phyloP scores from a whole-genome alignment of 2,888 invertebrate species.

The Crepidodera aurea region DNA sequence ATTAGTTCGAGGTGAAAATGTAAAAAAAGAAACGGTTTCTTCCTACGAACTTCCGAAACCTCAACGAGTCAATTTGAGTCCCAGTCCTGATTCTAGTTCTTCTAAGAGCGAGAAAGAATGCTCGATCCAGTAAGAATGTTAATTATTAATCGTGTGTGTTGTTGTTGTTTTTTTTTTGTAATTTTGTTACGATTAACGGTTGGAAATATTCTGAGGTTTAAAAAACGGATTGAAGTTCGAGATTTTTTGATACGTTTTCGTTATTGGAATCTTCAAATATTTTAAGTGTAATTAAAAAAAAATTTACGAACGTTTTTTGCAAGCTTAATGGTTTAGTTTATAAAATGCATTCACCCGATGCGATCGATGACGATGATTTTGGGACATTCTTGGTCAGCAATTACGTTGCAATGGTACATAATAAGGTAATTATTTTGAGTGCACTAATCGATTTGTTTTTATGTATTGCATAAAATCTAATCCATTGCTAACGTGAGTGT shows the following conservation, averaged over 20 bases:
- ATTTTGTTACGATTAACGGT: constrained; percentile 44
- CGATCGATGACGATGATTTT: constrained; percentile 42
- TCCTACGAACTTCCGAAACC: constrained; percentile 45
- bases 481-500: constrained; percentile 64
- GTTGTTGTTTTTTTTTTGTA: constrained; percentile 54
- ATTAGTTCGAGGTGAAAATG: constrained; percentile 28
- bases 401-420: constrained; percentile 61
- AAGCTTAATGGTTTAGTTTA: constrained; percentile 37
- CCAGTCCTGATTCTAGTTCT: constrained; percentile 30
- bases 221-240: constrained; percentile 43
- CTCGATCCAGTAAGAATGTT: constrained; percentile 51
- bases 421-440: constrained; percentile 59
- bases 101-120: constrained; percentile 53
- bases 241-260: constrained; percentile 28
- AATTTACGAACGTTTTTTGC: constrained; percentile 37
- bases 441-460: constrained; percentile 45
- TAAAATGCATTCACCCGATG: constrained; percentile 54
- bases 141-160: no score
- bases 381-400: constrained; percentile 53
- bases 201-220: constrained; percentile 51
- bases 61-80: constrained; percentile 33
- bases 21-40: constrained; percentile 46
- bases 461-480: constrained; percentile 52
- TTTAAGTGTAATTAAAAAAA: constrained; percentile 44
- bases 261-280: constrained; percentile 49